Percentiles rank a stretch among this genome's conserved stretches.
Evolutionary conservation across 2,797 vertebrate genomes (phyloP).

Genomic region (Carduelis carduelis): DNA sequence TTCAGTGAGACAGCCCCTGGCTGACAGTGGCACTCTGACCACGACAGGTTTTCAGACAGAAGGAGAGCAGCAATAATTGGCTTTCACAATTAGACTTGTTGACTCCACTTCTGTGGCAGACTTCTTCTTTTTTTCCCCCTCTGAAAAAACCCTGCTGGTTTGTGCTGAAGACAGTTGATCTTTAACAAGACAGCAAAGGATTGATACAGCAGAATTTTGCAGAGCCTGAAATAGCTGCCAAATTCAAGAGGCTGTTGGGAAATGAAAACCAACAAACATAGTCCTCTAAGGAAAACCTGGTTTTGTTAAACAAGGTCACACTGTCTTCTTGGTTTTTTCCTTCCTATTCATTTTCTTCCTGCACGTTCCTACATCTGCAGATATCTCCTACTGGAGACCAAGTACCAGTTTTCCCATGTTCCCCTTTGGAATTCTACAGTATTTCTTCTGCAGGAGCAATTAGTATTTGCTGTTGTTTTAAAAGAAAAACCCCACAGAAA

Average conservation of each 20-base stretch:
- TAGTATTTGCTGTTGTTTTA: conserved; percentile 31
- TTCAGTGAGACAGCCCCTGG: not conserved
- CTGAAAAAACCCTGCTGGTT: not conserved
- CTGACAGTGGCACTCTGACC: not conserved
- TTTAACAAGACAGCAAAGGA: conserved; percentile 39
- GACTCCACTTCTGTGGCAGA: not conserved
- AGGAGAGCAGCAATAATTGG: not conserved
- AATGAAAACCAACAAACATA: not conserved
- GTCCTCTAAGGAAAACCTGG: conserved; percentile 7
- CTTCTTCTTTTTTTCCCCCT: too few species aligned
- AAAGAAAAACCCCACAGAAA: conserved; percentile 49
- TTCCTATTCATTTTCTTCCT: not conserved
- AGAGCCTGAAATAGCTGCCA: conserved; percentile 41
- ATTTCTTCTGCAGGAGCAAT: conserved; percentile 8
- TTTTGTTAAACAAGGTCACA: conserved; percentile 42
- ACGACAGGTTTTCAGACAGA: rapidly evolving
- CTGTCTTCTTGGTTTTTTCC: not conserved
- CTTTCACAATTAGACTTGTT: not conserved
- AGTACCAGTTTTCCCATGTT: not conserved
- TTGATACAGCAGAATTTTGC: conserved; percentile 38
- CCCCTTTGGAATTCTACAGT: not conserved
- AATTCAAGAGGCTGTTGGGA: conserved; percentile 27
- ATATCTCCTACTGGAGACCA: not conserved
- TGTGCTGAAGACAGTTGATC: conserved; percentile 28
- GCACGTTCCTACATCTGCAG: not conserved